Evolutionary conservation across 2,888 invertebrate genomes (phyloP).

Genomic region (Julus scanicus): DNA sequence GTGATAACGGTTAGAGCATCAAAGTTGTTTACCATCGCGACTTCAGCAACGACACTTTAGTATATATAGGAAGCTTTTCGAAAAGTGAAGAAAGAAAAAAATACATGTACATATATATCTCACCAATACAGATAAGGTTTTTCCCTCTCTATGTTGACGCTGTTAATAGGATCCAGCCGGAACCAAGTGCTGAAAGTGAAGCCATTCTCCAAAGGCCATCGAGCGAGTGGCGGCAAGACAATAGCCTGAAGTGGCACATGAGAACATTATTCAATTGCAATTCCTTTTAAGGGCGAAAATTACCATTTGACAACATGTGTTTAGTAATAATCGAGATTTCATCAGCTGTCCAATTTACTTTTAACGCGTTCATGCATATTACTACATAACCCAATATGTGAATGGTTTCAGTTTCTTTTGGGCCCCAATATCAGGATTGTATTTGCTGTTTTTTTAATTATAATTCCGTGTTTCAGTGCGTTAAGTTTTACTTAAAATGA

Average conservation of each 20-base stretch:
- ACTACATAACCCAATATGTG: no score
- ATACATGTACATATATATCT: background rate
- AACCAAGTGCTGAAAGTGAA: conserved; percentile 99
- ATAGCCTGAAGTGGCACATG: conserved; percentile 79
- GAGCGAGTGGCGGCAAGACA: conserved; percentile 94
- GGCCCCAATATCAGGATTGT: no score
- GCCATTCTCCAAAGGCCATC: conserved; percentile 99
- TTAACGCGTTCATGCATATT: background rate
- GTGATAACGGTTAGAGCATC: background rate
- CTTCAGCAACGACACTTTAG: background rate
- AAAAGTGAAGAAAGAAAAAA: background rate
- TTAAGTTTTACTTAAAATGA: no score
- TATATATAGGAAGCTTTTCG: background rate
- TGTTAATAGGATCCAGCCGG: conserved; percentile 97
- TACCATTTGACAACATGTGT: background rate
- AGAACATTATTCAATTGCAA: conserved; percentile 41
- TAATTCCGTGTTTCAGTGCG: no score
- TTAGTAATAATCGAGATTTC: background rate
- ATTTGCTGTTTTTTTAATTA: no score
- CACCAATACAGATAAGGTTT: conserved; percentile 98
- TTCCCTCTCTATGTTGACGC: conserved; percentile 98
- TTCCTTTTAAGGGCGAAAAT: background rate
- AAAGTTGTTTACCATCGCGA: background rate
- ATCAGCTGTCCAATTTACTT: background rate
- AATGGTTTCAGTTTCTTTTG: no score